Base-by-base conservation (phyloP, 2,113 vertebrate species). In the Elachura formosa region DNA sequence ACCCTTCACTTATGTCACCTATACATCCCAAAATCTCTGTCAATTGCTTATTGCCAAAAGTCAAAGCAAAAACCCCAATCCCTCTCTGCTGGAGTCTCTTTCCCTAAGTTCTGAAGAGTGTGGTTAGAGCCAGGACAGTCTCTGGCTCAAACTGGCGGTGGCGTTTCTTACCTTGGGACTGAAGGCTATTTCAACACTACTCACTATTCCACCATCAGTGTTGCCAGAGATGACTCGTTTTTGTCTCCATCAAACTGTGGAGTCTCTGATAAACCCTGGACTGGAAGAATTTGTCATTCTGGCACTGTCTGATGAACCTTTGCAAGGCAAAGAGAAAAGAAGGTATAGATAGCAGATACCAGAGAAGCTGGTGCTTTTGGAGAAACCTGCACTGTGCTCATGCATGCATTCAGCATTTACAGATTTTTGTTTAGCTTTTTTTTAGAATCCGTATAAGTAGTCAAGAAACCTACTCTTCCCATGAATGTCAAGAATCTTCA, bases 231-330 rank as follows among this genome's bases (percentile, higher is more conserved):
- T 14, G 2, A 96, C 36, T 90, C 33, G 55, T 84, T 96, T 56
- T 56, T 56, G 40, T 56, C 52, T 74, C 11, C 71, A 45, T 45
- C 52, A 90, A 92, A 58, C 68, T 14, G 34, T 59, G 51, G 40
- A 3, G 15, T 48, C 66, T 46, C 59, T 5, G 54, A 55, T 96
- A 96, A 66, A 28, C 82, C 91, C 92, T 96, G 61, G 96, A 96
- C 79, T 91, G 85, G 62, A 97, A 97, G 51, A 96, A n/a, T 85
- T 97, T 98, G 84, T 59, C 73, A 23, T 98, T 97, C 94, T 98
- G 96, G 69, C 75, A 20, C 48, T 63, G 25, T 31, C 34, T 68
- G 62, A 75, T 41, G 54, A 84, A 87, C 31, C 92, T 97, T 76
- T 3, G 1, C 1, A 23, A 77, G 54, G 24, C 64, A 80, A 83